These are phyloP conservation scores for Fissipunctia ypsillon DNA, from an alignment of 2,888 invertebrate species.

Conservation along the genomic window DNA sequence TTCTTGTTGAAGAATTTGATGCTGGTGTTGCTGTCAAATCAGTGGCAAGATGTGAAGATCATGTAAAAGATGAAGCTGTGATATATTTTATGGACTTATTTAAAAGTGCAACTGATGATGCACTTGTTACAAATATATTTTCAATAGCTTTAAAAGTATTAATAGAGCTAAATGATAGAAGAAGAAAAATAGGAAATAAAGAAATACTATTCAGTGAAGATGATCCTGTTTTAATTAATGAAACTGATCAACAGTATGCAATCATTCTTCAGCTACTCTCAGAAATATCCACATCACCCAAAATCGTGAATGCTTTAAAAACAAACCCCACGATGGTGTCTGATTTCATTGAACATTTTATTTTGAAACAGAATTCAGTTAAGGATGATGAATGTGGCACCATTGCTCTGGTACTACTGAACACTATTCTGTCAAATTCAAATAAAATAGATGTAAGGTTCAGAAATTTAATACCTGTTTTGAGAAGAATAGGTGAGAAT, in stretches of 20 bases:
- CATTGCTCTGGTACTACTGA: conserved; percentile 84
- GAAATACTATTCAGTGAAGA: conserved; percentile 83
- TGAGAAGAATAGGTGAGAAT: conserved; percentile 74
- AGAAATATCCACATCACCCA: conserved; percentile 86
- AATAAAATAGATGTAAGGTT: conserved; percentile 73
- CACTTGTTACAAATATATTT: conserved; percentile 76
- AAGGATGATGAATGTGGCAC: conserved; percentile 83
- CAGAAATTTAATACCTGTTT: conserved; percentile 75
- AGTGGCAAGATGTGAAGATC: conserved; percentile 58
- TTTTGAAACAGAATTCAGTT: conserved; percentile 73
- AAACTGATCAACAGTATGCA: conserved; percentile 82
- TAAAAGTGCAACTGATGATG: conserved; percentile 70
- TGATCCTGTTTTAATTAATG: conserved; percentile 76
- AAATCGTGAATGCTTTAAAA: conserved; percentile 83
- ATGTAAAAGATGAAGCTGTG: conserved; percentile 74
- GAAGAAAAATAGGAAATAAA: conserved; percentile 70
- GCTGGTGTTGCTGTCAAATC: conserved; percentile 83
- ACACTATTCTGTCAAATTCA: conserved; percentile 81
- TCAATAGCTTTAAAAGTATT: conserved; percentile 78
- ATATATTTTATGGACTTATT: conserved; percentile 79
- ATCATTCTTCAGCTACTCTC: conserved; percentile 88
- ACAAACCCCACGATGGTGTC: conserved; percentile 84
- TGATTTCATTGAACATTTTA: conserved; percentile 86
- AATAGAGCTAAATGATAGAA: conserved; percentile 74
- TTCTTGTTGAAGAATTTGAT: conserved; percentile 80